Conservation (phyloP, 1,140 invertebrate genomes). For the Drosophila lacteicornis region DNA sequence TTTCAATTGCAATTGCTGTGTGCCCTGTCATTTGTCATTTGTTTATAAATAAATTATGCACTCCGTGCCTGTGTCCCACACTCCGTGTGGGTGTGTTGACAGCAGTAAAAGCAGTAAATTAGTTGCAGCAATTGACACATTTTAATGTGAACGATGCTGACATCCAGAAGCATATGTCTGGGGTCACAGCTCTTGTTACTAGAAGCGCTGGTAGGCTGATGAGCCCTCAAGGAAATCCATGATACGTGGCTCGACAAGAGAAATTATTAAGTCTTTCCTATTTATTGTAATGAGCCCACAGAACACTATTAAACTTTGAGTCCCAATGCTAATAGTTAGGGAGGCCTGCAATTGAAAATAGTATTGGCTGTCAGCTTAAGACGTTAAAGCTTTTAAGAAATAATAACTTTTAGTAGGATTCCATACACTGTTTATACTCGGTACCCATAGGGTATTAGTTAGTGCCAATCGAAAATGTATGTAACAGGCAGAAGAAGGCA, state of each 20-base stretch:
- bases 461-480: too few relatives aligned
- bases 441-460: too few relatives aligned
- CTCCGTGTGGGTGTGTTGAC: constrained; percentile 57
- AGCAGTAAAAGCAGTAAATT: constrained; percentile 73
- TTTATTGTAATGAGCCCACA: not conserved
- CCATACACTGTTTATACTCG: too few relatives aligned
- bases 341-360: not conserved
- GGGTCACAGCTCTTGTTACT: constrained; percentile 39
- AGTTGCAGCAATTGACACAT: constrained; percentile 78
- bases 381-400: too few relatives aligned
- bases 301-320: not conserved
- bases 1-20: constrained; percentile 68
- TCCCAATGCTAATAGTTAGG: not conserved
- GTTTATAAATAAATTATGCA: constrained; percentile 75
- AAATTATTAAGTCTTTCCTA: not conserved
- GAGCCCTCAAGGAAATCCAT: not conserved
- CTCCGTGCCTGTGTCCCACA: constrained; percentile 16
- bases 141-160: constrained; percentile 73
- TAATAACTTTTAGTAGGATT: too few relatives aligned
- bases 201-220: constrained; percentile 1
- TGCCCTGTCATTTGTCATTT: constrained; percentile 75
- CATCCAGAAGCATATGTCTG: constrained; percentile 47
- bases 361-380: too few relatives aligned
- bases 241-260: not conserved
- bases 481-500: too few relatives aligned